phyloP scores from a whole-genome alignment of 2,888 invertebrate species.

The Melipona bicolor region DNA sequence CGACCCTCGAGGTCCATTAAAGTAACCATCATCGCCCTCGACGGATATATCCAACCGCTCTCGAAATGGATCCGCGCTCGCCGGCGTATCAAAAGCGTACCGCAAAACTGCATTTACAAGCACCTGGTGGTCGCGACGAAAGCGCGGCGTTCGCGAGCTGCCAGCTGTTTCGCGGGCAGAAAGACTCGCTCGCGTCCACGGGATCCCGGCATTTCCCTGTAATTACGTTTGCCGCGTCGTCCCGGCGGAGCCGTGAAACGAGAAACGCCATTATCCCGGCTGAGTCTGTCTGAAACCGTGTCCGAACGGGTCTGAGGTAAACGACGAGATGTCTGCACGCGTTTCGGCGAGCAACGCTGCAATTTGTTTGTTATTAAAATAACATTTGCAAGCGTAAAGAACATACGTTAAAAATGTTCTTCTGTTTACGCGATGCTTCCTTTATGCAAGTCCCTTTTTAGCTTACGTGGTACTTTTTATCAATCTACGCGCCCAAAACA shows the following conservation, averaged over 20 bases:
- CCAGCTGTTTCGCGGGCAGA: slow-evolving; percentile 1
- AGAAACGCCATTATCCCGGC: slow-evolving; percentile 71
- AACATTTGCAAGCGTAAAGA: no score
- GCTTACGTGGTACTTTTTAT: no score
- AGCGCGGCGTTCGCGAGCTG: slow-evolving; percentile 23
- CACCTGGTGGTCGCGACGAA: slow-evolving; percentile 40
- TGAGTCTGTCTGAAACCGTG: slow-evolving; percentile 57
- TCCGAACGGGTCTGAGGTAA: slow-evolving; percentile 53
- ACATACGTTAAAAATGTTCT: no score
- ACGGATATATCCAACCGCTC: slow-evolving; percentile 30
- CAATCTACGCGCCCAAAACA: no score
- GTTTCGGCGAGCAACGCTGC: not conserved
- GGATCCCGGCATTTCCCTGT: slow-evolving; percentile 65
- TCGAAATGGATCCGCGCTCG: slow-evolving; percentile 25
- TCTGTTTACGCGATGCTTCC: no score
- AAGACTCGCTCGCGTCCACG: not conserved
- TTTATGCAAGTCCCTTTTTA: no score
- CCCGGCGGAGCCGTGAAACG: slow-evolving; percentile 65
- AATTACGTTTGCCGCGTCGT: slow-evolving; percentile 79
- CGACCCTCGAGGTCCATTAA: slow-evolving; percentile 42
- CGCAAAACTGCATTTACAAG: slow-evolving; percentile 34
- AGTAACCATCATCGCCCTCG: slow-evolving; percentile 42
- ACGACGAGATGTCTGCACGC: slow-evolving; percentile 1
- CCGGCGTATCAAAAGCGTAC: not conserved
- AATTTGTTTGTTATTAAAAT: no score